phyloP scores from a whole-genome alignment of 1,140 invertebrate genomes.

The Druon quercuslanigerum region DNA sequence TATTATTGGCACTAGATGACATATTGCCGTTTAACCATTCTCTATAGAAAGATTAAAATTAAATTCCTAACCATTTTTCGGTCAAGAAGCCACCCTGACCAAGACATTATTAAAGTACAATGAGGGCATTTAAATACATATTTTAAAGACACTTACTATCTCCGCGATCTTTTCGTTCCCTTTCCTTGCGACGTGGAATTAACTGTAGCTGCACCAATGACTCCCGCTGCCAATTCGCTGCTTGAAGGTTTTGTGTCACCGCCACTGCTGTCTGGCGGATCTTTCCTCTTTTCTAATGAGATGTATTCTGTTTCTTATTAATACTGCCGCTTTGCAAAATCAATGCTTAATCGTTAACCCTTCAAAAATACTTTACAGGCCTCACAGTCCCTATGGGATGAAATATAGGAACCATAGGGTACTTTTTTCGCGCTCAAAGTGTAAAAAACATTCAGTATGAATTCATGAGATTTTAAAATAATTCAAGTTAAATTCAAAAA shows the following conservation, averaged over 20 bases:
- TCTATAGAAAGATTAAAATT: too few relatives aligned
- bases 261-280: constrained; percentile 81
- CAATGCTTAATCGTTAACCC: background rate
- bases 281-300: constrained; percentile 89
- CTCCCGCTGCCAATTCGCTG: constrained; percentile 73
- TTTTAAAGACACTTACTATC: constrained; percentile 82
- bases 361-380: background rate
- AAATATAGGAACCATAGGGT: too few relatives aligned
- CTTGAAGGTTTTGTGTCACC: constrained; percentile 85
- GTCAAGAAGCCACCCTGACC: too few relatives aligned
- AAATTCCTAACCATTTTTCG: too few relatives aligned
- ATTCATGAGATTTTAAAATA: too few relatives aligned
- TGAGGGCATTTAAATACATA: constrained; percentile 17
- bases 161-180: constrained; percentile 82
- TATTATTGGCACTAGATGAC: too few relatives aligned
- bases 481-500: too few relatives aligned
- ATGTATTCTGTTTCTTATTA: constrained; percentile 71
- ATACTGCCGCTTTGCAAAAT: constrained; percentile 44
- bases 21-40: too few relatives aligned
- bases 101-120: background rate
- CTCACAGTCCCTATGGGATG: too few relatives aligned
- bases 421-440: background rate
- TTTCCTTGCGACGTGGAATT: constrained; percentile 78
- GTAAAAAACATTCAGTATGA: too few relatives aligned
- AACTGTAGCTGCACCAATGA: constrained; percentile 76